These are phyloP conservation scores for Hypomecis punctinalis DNA, from an alignment of 2,888 invertebrate genomes.

Conservation along the genomic window DNA sequence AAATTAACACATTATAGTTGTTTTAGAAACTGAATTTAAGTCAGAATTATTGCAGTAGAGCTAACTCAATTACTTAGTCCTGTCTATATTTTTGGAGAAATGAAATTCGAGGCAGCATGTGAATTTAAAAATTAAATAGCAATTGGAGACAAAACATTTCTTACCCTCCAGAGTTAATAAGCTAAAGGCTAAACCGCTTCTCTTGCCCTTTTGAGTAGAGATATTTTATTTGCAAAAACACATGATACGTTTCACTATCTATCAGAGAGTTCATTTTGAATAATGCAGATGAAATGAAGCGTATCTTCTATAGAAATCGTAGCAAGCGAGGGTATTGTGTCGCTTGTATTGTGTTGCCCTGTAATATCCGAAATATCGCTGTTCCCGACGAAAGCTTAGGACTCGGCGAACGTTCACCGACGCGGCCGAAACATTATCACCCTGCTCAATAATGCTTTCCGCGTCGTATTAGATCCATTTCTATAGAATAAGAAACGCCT, in stretches of 20 bases:
- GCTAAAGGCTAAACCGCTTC: not conserved
- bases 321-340: conserved; percentile 14
- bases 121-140: too few species aligned
- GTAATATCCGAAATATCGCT: conserved; percentile 13
- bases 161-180: too few species aligned
- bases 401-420: conserved; percentile 15
- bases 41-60: too few species aligned
- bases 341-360: conserved; percentile 8
- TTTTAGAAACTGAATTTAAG: too few species aligned
- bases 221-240: not conserved
- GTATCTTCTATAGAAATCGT: conserved; percentile 10
- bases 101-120: too few species aligned
- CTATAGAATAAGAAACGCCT: conserved; percentile 17
- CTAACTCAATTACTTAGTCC: too few species aligned
- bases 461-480: conserved; percentile 10
- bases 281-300: conserved; percentile 5
- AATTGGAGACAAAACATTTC: too few species aligned
- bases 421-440: conserved; percentile 13
- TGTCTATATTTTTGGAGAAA: too few species aligned
- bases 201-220: not conserved
- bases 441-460: conserved; percentile 23
- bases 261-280: not conserved
- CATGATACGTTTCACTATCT: not conserved
- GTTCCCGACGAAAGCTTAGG: conserved; percentile 1
- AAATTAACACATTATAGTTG: too few species aligned